Conservation (phyloP, 2,888 invertebrate species). For the Trichopria drosophilae region DNA sequence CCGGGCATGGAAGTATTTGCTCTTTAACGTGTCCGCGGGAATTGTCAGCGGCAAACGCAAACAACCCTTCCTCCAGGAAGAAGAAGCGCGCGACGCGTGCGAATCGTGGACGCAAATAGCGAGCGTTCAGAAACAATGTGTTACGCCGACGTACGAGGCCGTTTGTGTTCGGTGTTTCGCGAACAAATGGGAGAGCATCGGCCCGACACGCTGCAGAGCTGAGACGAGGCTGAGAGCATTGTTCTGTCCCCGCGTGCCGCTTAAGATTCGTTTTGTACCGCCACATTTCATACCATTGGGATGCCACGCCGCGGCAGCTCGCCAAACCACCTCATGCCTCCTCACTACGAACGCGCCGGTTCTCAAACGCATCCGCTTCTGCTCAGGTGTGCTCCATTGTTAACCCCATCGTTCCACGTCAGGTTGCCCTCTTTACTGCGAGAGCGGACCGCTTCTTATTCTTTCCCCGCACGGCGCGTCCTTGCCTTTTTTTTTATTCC, state of each 20-base stretch:
- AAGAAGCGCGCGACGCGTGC: slow-evolving; percentile 16
- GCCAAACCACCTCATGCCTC: slow-evolving; percentile 4
- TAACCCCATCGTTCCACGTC: slow-evolving; percentile 43
- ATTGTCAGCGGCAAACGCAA: no score
- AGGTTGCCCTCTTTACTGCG: slow-evolving; percentile 49
- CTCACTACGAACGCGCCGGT: slow-evolving; percentile 32
- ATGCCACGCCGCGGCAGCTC: slow-evolving; percentile 15
- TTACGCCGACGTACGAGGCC: slow-evolving; percentile 41
- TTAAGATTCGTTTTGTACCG: slow-evolving; percentile 41
- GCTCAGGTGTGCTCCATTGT: slow-evolving; percentile 55
- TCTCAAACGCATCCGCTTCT: slow-evolving; percentile 48
- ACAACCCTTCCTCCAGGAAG: no score
- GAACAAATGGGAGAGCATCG: slow-evolving; percentile 57
- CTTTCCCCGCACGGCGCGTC: slow-evolving; percentile 8
- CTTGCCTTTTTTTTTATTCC: slow-evolving; percentile 4
- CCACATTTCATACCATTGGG: slow-evolving; percentile 49
- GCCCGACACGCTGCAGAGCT: slow-evolving; percentile 41
- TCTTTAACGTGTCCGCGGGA: no score
- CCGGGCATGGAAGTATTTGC: no score
- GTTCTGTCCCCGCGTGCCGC: slow-evolving; percentile 44
- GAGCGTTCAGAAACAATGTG: slow-evolving; percentile 35
- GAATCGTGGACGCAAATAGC: slow-evolving; percentile 6
- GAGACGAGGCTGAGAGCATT: slow-evolving; percentile 49
- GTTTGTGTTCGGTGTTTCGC: slow-evolving; percentile 52
- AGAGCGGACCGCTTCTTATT: slow-evolving; percentile 7